These are phyloP conservation scores for Thalassarche chlororhynchos DNA, from an alignment of 2,113 vertebrate genomes.

Conservation along the genomic window DNA sequence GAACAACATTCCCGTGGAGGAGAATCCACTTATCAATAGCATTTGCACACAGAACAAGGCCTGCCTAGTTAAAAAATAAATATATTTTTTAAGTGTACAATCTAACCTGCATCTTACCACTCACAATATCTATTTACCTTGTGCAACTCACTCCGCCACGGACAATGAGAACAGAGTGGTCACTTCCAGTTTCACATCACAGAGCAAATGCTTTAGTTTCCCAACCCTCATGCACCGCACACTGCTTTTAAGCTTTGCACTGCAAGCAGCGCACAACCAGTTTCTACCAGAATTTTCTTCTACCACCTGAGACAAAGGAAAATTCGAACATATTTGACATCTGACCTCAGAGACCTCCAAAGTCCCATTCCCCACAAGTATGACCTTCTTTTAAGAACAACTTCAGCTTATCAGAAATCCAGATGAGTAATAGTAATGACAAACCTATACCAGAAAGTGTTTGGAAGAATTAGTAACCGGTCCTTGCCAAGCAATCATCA, in stretches of 20 bases:
- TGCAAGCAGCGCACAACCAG: neutral
- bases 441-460: neutral
- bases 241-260: neutral
- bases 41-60: neutral
- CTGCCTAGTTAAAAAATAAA: neutral
- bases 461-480: neutral
- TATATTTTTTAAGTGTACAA: neutral
- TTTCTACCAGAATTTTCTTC: neutral
- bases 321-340: neutral
- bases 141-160: neutral
- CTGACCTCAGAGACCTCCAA: neutral
- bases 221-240: neutral
- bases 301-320: neutral
- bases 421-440: constrained; percentile 3
- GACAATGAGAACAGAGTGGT: neutral
- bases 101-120: neutral
- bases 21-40: neutral
- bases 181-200: neutral
- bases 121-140: neutral
- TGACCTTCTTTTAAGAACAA: neutral
- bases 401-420: constrained; percentile 14
- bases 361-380: neutral
- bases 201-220: neutral
- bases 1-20: neutral
- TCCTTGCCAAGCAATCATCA: neutral